A percentile compares a stretch with the other conserved stretches of the same genome.
Conservation (phyloP, 2,888 invertebrate genomes). For the Drosophila melanosoma region DNA sequence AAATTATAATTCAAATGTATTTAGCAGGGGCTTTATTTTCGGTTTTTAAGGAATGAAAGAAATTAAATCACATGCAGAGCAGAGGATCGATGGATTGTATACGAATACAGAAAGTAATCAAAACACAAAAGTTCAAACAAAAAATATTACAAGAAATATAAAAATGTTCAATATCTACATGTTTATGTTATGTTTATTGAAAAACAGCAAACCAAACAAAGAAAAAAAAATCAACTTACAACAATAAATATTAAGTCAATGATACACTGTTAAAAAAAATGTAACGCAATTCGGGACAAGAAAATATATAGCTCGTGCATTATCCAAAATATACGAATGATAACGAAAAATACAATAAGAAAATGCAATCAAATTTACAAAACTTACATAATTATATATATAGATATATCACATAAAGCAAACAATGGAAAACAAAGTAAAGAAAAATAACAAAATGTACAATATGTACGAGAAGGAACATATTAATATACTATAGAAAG, state of each 20-base stretch:
- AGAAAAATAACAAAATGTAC: slow-evolving; percentile 20
- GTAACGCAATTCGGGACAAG: slow-evolving; percentile 7
- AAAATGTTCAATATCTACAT: slow-evolving; percentile 11
- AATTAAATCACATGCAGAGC: slow-evolving; percentile 37
- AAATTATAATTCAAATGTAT: slow-evolving; percentile 37
- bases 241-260: slow-evolving; percentile 28
- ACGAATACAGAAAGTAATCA: slow-evolving; percentile 36
- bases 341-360: slow-evolving; percentile 62
- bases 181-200: slow-evolving; percentile 15
- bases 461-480: slow-evolving; percentile 33
- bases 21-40: slow-evolving; percentile 48
- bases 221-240: slow-evolving; percentile 11
- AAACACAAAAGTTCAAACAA: slow-evolving; percentile 39
- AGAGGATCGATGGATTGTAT: slow-evolving; percentile 31
- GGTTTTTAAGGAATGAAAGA: slow-evolving; percentile 25
- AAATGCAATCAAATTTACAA: slow-evolving; percentile 73
- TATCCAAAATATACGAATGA: slow-evolving; percentile 23
- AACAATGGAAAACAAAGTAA: slow-evolving; percentile 3
- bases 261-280: slow-evolving; percentile 23
- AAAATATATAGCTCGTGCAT: slow-evolving; percentile 16
- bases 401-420: slow-evolving; percentile 43
- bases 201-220: slow-evolving; percentile 9
- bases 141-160: slow-evolving; percentile 16
- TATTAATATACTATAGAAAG: slow-evolving; percentile 2
- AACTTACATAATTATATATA: slow-evolving; percentile 19